Evolutionary conservation across 1,140 invertebrate genomes (phyloP).

Genomic region (Camponotus pennsylvanicus): DNA sequence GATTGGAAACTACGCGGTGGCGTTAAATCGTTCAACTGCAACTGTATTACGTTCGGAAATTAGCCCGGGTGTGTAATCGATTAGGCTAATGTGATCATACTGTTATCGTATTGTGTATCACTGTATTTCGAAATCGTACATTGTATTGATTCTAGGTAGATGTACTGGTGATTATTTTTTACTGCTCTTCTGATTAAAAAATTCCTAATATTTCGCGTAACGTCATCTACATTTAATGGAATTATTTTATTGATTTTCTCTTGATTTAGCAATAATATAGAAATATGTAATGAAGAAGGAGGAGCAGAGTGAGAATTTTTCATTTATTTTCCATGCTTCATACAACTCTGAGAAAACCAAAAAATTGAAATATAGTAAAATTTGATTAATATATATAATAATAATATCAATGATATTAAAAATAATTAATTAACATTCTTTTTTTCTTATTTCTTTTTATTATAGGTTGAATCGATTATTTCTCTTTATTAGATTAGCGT

Average conservation of each 20-base stretch:
- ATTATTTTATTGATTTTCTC: conserved; percentile 7
- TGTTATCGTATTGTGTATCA: not conserved
- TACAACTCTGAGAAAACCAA: not conserved
- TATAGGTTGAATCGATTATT: not conserved
- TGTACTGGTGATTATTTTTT: not conserved
- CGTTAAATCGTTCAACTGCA: conserved; percentile 19
- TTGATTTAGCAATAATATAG: not conserved
- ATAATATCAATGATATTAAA: not conserved
- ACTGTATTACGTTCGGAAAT: conserved; percentile 50
- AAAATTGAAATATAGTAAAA: not conserved
- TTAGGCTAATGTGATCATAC: conserved; percentile 39
- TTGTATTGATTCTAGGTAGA: conserved; percentile 18
- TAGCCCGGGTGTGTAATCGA: conserved; percentile 43
- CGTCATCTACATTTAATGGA: not conserved
- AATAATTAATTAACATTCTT: not conserved
- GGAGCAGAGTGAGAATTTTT: not conserved
- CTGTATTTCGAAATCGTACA: conserved; percentile 41
- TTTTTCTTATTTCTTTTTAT: not conserved
- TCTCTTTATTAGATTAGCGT: not conserved
- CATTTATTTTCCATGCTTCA: not conserved
- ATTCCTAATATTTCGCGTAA: not conserved
- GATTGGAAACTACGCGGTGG: conserved; percentile 45
- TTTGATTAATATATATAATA: not conserved
- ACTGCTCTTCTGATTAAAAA: conserved; percentile 15
- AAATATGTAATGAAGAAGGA: not conserved